These are phyloP conservation scores for Drosophila ambigua DNA, from an alignment of 1,140 invertebrate species.

Conservation along the genomic window DNA sequence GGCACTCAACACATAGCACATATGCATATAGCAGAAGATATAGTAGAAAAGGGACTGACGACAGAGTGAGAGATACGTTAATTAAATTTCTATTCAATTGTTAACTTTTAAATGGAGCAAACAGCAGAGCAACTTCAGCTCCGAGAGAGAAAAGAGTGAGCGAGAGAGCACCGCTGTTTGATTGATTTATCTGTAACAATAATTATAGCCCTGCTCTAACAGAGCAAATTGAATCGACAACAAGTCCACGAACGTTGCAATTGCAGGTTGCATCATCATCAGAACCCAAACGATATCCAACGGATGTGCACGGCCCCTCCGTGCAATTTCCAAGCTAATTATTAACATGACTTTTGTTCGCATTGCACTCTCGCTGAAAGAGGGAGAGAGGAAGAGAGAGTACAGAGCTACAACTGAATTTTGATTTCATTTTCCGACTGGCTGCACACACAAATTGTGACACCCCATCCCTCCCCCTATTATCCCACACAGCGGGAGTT, in stretches of 20 bases:
- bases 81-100: conserved; percentile 47
- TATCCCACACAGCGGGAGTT: background rate
- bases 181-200: conserved; percentile 33
- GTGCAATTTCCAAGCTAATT: too few relatives aligned
- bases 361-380: too few relatives aligned
- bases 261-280: too few relatives aligned
- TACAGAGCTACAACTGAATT: conserved; percentile 41
- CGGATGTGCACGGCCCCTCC: too few relatives aligned
- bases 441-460: conserved; percentile 68
- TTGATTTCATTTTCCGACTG: conserved; percentile 77
- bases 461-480: conserved; percentile 4
- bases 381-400: too few relatives aligned
- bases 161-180: background rate
- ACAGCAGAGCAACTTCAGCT: conserved; percentile 9
- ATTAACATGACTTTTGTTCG: too few relatives aligned
- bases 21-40: background rate
- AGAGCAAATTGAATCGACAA: too few relatives aligned
- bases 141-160: background rate
- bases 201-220: too few relatives aligned
- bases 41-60: conserved; percentile 11
- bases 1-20: too few relatives aligned
- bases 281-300: too few relatives aligned
- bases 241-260: too few relatives aligned
- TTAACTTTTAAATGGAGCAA: conserved; percentile 17
- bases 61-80: conserved; percentile 41